Conservation (phyloP, 2,888 invertebrate species). For the Parnassius smintheus region DNA sequence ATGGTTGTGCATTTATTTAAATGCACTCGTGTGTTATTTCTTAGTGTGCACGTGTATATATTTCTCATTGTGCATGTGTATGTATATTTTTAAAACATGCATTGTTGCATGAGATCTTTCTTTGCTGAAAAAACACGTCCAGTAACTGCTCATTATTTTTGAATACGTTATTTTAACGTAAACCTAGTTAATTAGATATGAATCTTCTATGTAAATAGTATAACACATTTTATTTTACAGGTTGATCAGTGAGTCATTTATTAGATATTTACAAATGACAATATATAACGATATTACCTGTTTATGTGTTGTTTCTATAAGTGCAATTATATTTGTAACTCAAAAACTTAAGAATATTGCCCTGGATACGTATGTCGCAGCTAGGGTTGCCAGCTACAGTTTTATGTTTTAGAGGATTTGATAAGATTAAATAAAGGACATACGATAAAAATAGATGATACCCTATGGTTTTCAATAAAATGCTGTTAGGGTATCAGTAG, state of each 20-base stretch:
- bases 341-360: not conserved
- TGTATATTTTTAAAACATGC: not conserved
- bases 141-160: not conserved
- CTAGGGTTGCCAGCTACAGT: too few relatives aligned
- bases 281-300: not conserved
- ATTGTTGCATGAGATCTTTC: not conserved
- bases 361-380: too few relatives aligned
- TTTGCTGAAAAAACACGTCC: not conserved
- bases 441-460: too few relatives aligned
- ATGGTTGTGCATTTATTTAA: not conserved
- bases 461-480: too few relatives aligned
- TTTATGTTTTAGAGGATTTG: too few relatives aligned
- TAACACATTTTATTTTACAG: too few relatives aligned
- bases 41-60: too few relatives aligned
- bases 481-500: too few relatives aligned
- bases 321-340: not conserved
- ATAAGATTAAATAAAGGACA: too few relatives aligned
- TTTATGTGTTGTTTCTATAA: not conserved
- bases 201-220: not conserved
- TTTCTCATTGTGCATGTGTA: not conserved
- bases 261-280: not conserved
- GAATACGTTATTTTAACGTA: not conserved
- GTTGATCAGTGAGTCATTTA: too few relatives aligned
- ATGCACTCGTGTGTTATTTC: not conserved
- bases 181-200: not conserved